Base-by-base conservation (phyloP, 2,888 invertebrate species). In the Cosmia pyralina region DNA sequence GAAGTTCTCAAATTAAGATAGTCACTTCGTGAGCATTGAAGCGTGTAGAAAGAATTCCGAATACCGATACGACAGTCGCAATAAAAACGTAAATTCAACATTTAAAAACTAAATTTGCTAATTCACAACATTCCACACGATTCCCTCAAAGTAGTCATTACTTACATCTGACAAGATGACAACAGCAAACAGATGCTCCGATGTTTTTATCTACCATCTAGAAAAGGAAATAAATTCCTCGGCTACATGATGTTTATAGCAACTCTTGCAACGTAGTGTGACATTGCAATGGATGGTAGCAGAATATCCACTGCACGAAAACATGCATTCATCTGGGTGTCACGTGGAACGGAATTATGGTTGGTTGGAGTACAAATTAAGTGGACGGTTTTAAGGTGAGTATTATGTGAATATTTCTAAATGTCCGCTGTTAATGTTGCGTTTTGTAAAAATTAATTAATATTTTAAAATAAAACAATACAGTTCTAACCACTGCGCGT, bases 181-280 rank as follows among this genome's bases (percentile, higher is more conserved):
- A 72, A 53, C 55, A 55, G 7, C 58, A 64, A 66, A 72, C 65
- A 68, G 46, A 79, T 53, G 62, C 15, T 74, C 50, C n/a, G 46
- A 15, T 22, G 77, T 72, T 80, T 82, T 83, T 83, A 83, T 83
- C 67, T 60, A 3, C 8, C 38, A 74, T 73, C 81, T 82, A 50
- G 63, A 72, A 78, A 78, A 82, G 69, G 79, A 79, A 70, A 75
- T 57, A 79, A 85, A 79, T 85, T 85, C 85, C 77, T 19, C 69
- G n/a, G 15, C 65, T 19, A 41, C 62, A 44, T 48, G 58, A 82
- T 66, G 67, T 70, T 79, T 72, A 59, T 68, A 59, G 59, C 58
- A 19, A 59, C 62, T 52, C 52, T 70, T 75, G 64, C 63, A 50
- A 59, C n/a, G 55, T 38, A n/a, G n/a, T 69, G 66, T 69, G 72